Percentiles rank a stretch among this genome's conserved stretches.
Conservation (phyloP, 64 coral and sea anemone genomes). For the Actinia tenebrosa region DNA sequence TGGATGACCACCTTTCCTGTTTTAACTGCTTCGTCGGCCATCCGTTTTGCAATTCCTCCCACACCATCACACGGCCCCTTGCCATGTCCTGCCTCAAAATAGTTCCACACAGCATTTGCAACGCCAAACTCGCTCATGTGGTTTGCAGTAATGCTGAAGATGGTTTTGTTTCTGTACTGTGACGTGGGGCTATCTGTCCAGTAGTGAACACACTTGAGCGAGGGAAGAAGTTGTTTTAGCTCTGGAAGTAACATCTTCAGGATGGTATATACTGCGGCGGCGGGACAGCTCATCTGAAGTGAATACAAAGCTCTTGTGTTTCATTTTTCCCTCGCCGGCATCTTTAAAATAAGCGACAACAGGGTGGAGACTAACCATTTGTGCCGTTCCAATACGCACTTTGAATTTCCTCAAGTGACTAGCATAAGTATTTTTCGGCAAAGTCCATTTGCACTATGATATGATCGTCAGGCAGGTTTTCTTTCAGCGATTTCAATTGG, state of each 20-base stretch:
- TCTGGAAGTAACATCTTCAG: slow-evolving; percentile 16
- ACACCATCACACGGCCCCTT: slow-evolving; percentile 35
- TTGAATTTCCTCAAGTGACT: slow-evolving; percentile 39
- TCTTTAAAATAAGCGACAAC: slow-evolving; percentile 15
- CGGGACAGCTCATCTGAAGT: slow-evolving; percentile 41
- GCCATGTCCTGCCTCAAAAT: slow-evolving; percentile 37
- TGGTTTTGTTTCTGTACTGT: slow-evolving; percentile 41
- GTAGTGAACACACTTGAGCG: slow-evolving; percentile 14
- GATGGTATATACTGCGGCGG: slow-evolving; percentile 31
- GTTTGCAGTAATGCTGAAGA: slow-evolving; percentile 24
- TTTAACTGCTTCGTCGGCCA: slow-evolving; percentile 37
- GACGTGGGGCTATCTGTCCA: slow-evolving; percentile 41
- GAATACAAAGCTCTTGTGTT: slow-evolving; percentile 46
- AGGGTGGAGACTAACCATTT: slow-evolving; percentile 29
- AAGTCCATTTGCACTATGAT: slow-evolving; percentile 55
- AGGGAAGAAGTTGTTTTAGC: slow-evolving; percentile 8
- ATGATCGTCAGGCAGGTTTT: slow-evolving; percentile 31
- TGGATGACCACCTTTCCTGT: slow-evolving; percentile 17
- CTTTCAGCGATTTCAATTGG: neutral
- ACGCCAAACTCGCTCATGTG: slow-evolving; percentile 22
- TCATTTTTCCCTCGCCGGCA: slow-evolving; percentile 9
- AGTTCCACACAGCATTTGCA: slow-evolving; percentile 15
- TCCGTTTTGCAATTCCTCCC: slow-evolving; percentile 31
- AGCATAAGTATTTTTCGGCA: slow-evolving; percentile 48
- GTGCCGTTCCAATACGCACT: slow-evolving; percentile 52